Percentiles rank a stretch among this genome's conserved stretches.
These are phyloP conservation scores for Psittacula cyanocephala DNA, from an alignment of 2,113 vertebrate species.

Conservation along the genomic window DNA sequence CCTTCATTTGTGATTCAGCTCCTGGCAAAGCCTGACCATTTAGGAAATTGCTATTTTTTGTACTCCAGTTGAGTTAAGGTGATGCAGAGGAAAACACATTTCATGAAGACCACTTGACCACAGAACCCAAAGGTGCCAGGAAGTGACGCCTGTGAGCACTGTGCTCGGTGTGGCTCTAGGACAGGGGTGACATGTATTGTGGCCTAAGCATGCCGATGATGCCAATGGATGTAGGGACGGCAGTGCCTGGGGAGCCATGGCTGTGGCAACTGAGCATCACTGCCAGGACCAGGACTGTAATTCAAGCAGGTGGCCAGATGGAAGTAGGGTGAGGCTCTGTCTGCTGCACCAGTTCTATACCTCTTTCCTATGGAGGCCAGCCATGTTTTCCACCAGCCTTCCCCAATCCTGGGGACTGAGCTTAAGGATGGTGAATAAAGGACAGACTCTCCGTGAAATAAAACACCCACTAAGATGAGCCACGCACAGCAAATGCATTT, in stretches of 20 bases:
- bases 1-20: accelerated
- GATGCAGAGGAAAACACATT: background rate
- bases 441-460: background rate
- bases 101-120: background rate
- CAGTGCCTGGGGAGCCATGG: background rate
- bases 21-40: background rate
- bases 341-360: background rate
- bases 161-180: background rate
- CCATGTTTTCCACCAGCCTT: background rate
- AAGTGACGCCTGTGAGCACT: accelerated
- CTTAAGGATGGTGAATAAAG: background rate
- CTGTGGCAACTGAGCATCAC: accelerated
- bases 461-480: background rate
- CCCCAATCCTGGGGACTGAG: background rate
- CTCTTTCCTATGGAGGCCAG: background rate
- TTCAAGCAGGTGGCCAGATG: background rate
- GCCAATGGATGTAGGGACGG: accelerated
- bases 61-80: background rate
- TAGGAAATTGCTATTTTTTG: background rate
- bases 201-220: accelerated
- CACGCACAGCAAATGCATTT: background rate
- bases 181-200: background rate
- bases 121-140: background rate
- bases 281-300: background rate
- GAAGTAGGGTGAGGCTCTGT: background rate